A percentile compares a stretch with the other conserved stretches of the same genome.
These are phyloP conservation scores for Gambusia affinis DNA, from an alignment of 2,113 vertebrate genomes.

Conservation along the genomic window DNA sequence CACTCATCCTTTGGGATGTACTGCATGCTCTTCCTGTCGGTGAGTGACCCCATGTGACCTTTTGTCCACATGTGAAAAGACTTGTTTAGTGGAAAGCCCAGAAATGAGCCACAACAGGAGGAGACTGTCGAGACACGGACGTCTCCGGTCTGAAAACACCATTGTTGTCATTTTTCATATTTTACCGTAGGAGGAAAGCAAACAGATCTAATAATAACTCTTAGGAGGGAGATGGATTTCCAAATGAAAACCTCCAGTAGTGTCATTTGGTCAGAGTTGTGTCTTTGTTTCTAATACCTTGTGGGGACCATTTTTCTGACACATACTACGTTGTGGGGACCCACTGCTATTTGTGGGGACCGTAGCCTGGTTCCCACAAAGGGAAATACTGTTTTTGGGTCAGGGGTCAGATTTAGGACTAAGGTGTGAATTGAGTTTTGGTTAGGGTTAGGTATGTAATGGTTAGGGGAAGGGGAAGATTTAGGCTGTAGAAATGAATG, in stretches of 20 bases:
- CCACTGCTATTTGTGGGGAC: no score
- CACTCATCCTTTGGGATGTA: slow-evolving; percentile 99
- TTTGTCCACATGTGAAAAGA: neutral
- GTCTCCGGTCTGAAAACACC: slow-evolving; percentile 37
- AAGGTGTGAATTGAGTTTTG: no score
- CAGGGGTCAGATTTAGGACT: no score
- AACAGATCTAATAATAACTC: neutral
- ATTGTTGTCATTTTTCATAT: slow-evolving; percentile 45
- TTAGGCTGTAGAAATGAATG: no score
- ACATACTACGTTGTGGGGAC: no score
- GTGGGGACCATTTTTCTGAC: no score
- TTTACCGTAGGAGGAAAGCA: slow-evolving; percentile 43
- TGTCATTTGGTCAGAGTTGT: no score
- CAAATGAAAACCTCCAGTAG: neutral
- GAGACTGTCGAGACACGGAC: neutral
- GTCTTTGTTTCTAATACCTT: no score
- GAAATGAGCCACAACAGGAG: slow-evolving; percentile 36
- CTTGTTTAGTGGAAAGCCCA: slow-evolving; percentile 37
- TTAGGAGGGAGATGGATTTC: neutral
- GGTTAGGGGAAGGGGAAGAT: no score
- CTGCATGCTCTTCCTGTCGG: slow-evolving; percentile 95
- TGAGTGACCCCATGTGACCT: slow-evolving; percentile 74
- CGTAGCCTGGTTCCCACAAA: no score
- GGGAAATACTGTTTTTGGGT: no score
- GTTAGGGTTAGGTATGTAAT: no score